phyloP scores from a whole-genome alignment of 2,113 vertebrate genomes.

The Phylloscopus trochilus region DNA sequence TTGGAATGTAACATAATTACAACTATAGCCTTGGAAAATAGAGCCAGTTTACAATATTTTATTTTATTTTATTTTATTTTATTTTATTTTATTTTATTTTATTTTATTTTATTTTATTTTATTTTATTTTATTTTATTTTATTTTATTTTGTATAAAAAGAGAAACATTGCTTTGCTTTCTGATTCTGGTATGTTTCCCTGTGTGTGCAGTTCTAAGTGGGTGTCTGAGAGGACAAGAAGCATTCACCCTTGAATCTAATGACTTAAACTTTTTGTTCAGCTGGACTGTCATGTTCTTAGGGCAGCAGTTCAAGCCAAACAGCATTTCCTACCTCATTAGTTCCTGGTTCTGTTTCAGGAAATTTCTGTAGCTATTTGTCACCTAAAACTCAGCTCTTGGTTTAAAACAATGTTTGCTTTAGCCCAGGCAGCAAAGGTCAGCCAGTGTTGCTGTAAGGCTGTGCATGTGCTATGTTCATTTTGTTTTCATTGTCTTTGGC shows the following conservation, averaged over 20 bases:
- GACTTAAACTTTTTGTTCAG: background rate
- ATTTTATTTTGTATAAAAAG: background rate
- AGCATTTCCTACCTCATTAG: background rate
- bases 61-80: background rate
- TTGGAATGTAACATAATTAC: background rate
- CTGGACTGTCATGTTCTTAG: background rate
- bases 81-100: background rate
- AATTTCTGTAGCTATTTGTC: background rate
- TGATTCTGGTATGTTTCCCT: background rate
- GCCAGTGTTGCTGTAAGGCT: background rate
- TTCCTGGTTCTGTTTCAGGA: background rate
- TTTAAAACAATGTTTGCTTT: background rate
- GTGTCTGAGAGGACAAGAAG: background rate
- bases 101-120: background rate
- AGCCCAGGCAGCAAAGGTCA: background rate
- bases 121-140: background rate
- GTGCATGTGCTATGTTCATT: background rate
- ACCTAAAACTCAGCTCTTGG: background rate
- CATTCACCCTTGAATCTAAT: background rate
- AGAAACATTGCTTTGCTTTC: background rate
- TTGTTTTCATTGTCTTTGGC: background rate
- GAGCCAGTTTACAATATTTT: background rate
- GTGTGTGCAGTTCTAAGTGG: background rate
- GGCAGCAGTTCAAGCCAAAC: background rate
- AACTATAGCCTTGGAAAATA: background rate